A percentile compares a stretch with the other conserved stretches of the same genome.
Conservation (phyloP, 1,140 invertebrate species). For the Manduca sexta region DNA sequence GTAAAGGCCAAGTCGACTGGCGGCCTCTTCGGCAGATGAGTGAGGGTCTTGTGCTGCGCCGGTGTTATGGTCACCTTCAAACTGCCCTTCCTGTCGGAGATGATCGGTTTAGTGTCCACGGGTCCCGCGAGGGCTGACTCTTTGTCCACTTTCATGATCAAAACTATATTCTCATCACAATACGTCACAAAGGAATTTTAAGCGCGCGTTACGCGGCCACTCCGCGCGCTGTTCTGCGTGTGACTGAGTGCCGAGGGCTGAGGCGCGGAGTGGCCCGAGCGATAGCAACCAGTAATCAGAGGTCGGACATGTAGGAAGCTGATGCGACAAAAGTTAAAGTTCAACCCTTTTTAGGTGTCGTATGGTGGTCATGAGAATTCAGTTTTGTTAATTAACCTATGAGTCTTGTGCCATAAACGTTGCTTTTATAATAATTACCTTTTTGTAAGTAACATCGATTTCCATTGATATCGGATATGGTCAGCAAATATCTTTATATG, state of each 20-base stretch:
- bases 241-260: neutral
- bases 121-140: conserved; percentile 33
- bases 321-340: neutral
- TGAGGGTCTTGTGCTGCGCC: conserved; percentile 83
- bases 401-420: no score
- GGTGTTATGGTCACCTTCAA: conserved; percentile 78
- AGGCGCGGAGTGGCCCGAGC: neutral
- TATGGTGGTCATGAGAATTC: no score
- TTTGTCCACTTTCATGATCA: conserved; percentile 58
- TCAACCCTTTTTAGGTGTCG: no score
- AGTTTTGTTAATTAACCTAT: no score
- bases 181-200: conserved; percentile 50
- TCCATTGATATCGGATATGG: no score
- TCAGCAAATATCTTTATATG: no score
- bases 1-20: conserved; percentile 91
- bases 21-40: conserved; percentile 87
- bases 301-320: neutral
- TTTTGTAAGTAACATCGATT: no score
- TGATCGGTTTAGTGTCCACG: conserved; percentile 56
- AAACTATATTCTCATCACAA: conserved; percentile 23
- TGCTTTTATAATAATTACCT: no score
- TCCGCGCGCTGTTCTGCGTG: conserved; percentile 9
- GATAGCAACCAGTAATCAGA: neutral
- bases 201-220: conserved; percentile 11
- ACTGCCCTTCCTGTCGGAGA: conserved; percentile 72